Conservation (phyloP, 92 coral and sea anemone genomes). For the Actinostola sp. region DNA sequence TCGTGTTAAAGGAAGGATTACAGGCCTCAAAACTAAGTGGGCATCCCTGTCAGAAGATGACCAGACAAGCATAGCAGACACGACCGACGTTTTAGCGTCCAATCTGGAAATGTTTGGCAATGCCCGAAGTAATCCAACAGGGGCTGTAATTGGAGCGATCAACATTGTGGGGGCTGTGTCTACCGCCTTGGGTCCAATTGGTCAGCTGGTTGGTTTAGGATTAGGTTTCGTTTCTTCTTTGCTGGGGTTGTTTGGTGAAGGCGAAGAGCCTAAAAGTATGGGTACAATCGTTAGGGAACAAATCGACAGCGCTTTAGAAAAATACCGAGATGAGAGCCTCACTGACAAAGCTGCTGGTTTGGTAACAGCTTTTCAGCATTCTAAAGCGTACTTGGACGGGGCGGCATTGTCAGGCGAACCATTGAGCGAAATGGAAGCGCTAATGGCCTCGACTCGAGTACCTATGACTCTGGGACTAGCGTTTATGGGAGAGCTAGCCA, state of each 20-base stretch:
- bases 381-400: conserved; percentile 2
- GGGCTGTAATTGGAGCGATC: conserved; percentile 18
- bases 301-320: not conserved
- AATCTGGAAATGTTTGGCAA: conserved; percentile 13
- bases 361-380: not conserved
- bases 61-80: not conserved
- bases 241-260: conserved; percentile 25
- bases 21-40: not conserved
- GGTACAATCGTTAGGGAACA: not conserved
- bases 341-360: too few species aligned
- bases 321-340: not conserved
- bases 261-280: not conserved
- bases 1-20: too few species aligned
- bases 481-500: conserved; percentile 14
- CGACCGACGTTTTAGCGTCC: not conserved
- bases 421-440: too few species aligned
- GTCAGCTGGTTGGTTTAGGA: conserved; percentile 1
- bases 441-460: too few species aligned
- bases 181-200: not conserved
- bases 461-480: not conserved
- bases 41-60: not conserved
- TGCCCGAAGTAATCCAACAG: conserved; percentile 20
- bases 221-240: conserved; percentile 20
- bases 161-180: conserved; percentile 11
- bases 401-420: too few species aligned